Evolutionary conservation across 2,113 vertebrate species (phyloP), one percentile per base, ranked within the genome.

Genomic region (Ciconia boyciana): DNA sequence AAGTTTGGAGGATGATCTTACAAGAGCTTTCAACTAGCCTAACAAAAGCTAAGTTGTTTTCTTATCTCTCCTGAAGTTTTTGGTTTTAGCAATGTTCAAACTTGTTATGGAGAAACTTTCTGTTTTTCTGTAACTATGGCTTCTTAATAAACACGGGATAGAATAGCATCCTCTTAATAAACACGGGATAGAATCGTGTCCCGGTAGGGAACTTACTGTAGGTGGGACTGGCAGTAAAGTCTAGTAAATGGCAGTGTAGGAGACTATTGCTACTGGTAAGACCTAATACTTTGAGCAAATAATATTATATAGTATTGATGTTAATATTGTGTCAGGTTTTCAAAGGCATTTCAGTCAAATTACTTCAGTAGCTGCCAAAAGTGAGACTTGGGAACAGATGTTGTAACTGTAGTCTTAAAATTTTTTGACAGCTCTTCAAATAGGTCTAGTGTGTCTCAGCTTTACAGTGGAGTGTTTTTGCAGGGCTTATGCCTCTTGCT

Each of bases 291-390:
- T 84, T 32, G 62, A 90, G 57, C 74, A 71, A 87, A 84, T 68
- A 62, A 34, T 90, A 16, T 87, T 89, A 25, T 32, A 32, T 92
- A 55, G 74, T 91, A 87, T n/a, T 65, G 66, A 85, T 86, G 74
- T 80, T 95, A 95, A 93, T 94, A 76, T 88, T 94, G 41, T 96
- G 95, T 94, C 93, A 94, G 58, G 22, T 70, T 91, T 95, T 91
- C 66, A 88, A 46, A 94, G 55, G 79, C 74, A 70, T 94, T 93
- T 94, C 70, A 84, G 29, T 92, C 68, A 93, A 77, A 70, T 16
- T 9, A 54, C 68, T 92, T 94, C 28, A 65, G 36, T 77, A 80
- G 70, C 84, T 97, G 92, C 92, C 92, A 61, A 46, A 95, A 93
- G 75, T 83, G 78, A 91, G 62, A 41, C 66, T 85, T 87, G 78